Conservation (phyloP, 30 jellyfish, hydroid and myxozoan species). For the Rhopilema esculentum region DNA sequence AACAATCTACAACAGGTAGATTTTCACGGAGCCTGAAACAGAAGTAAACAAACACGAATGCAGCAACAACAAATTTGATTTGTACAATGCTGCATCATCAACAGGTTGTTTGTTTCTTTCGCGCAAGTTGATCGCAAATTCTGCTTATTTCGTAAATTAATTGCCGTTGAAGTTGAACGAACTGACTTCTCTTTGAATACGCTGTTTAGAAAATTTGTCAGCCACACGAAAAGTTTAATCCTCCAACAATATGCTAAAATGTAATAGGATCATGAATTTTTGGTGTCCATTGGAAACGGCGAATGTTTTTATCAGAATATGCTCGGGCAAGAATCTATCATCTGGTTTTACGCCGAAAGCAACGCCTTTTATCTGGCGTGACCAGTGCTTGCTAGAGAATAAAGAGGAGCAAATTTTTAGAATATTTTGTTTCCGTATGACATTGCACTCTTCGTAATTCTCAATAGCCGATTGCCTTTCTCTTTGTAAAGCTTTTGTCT, state of each 20-base stretch:
- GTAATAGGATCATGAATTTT: background rate
- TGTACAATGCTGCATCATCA: background rate
- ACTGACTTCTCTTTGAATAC: background rate
- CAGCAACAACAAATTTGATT: background rate
- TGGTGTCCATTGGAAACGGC: background rate
- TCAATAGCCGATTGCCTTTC: no score
- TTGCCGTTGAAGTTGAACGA: background rate
- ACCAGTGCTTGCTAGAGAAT: background rate
- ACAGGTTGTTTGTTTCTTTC: background rate
- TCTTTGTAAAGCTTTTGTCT: no score
- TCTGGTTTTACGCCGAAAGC: background rate
- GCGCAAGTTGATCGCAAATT: background rate
- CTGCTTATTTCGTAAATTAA: background rate
- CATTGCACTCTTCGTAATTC: no score
- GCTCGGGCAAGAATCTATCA: background rate
- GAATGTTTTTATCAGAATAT: background rate
- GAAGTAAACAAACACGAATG: background rate
- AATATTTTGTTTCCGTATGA: no score
- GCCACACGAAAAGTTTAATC: background rate
- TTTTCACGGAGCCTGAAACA: background rate
- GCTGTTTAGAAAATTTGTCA: background rate
- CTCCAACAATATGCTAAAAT: background rate
- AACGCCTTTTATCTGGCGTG: background rate
- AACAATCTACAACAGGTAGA: background rate
- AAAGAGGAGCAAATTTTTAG: no score